Percentiles rank a stretch among this genome's conserved stretches.
Evolutionary conservation across 2,797 vertebrate genomes (phyloP).

Genomic region (Mareca strepera): DNA sequence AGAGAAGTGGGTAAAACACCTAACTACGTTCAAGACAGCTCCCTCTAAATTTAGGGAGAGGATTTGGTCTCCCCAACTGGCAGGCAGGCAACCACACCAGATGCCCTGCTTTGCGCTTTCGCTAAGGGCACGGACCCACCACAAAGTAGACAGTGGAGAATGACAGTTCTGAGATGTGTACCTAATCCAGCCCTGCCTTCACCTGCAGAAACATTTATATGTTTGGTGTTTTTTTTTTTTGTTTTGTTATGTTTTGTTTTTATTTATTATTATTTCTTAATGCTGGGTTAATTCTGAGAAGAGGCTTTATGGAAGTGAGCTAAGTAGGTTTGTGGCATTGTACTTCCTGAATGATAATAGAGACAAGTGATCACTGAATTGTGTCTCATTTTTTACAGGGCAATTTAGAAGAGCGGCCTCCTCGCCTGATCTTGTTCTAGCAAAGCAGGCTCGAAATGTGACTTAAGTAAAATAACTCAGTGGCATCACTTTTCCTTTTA

Average conservation of each 20-base stretch:
- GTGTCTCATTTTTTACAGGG: not conserved
- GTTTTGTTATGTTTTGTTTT: too few relatives aligned
- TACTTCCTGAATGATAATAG: not conserved
- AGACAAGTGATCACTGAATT: not conserved
- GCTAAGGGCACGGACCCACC: not conserved
- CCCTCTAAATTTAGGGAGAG: not conserved
- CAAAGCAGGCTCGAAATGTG: slow-evolving; percentile 19
- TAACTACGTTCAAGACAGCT: not conserved
- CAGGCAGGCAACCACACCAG: not conserved
- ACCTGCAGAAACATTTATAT: slow-evolving; percentile 9
- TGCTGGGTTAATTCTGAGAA: not conserved
- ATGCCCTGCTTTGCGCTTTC: not conserved
- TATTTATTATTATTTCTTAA: not conserved
- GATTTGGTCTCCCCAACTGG: not conserved
- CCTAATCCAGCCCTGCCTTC: not conserved
- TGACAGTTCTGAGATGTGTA: not conserved
- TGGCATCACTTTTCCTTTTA: slow-evolving; percentile 26
- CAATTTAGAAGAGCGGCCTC: not conserved
- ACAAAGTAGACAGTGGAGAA: not conserved
- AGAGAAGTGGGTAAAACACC: not conserved
- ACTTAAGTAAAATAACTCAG: slow-evolving; percentile 49
- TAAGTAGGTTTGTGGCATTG: not conserved
- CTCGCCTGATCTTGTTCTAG: not conserved
- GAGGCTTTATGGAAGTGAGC: slow-evolving; percentile 2
- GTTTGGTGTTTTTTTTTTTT: not conserved